Conservation (phyloP, 2,888 invertebrate genomes). For the Drosophila differens region DNA sequence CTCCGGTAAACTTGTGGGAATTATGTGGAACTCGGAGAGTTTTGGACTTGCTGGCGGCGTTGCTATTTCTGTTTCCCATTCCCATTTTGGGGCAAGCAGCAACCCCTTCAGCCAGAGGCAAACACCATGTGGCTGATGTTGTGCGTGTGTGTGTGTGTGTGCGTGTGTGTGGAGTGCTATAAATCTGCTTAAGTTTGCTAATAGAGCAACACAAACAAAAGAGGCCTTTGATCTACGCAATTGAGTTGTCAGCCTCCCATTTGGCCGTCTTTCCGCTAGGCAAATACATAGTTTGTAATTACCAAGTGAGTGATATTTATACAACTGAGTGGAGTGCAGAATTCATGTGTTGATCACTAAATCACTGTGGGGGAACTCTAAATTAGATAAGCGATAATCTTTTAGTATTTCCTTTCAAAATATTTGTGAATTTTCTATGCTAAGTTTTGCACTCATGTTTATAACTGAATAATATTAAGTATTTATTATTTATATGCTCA, state of each 20-base stretch:
- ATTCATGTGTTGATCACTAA: slow-evolving; percentile 19
- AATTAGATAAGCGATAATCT: not conserved
- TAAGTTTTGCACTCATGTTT: not conserved
- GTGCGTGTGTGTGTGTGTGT: not conserved
- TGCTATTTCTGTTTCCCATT: slow-evolving; percentile 13
- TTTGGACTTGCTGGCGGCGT: slow-evolving; percentile 30
- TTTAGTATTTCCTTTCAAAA: not conserved
- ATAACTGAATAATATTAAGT: not conserved
- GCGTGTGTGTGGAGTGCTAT: slow-evolving; percentile 18
- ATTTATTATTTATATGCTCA: not conserved
- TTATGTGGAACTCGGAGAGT: not conserved
- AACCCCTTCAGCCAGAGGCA: slow-evolving; percentile 36
- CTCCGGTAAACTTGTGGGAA: not conserved
- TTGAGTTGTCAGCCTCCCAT: slow-evolving; percentile 15
- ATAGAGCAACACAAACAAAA: slow-evolving; percentile 3
- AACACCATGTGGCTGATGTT: slow-evolving; percentile 21
- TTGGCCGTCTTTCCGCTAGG: not conserved
- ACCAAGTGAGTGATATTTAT: slow-evolving; percentile 7
- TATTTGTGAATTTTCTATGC: not conserved
- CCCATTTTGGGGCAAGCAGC: slow-evolving; percentile 4
- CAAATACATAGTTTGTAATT: slow-evolving; percentile 21
- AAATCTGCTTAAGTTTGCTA: slow-evolving; percentile 28
- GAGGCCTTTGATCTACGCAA: slow-evolving; percentile 44
- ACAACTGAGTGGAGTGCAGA: not conserved
- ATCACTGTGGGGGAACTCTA: not conserved